Evolutionary conservation across 2,797 vertebrate genomes (phyloP).

Genomic region (Nothura maculosa): DNA sequence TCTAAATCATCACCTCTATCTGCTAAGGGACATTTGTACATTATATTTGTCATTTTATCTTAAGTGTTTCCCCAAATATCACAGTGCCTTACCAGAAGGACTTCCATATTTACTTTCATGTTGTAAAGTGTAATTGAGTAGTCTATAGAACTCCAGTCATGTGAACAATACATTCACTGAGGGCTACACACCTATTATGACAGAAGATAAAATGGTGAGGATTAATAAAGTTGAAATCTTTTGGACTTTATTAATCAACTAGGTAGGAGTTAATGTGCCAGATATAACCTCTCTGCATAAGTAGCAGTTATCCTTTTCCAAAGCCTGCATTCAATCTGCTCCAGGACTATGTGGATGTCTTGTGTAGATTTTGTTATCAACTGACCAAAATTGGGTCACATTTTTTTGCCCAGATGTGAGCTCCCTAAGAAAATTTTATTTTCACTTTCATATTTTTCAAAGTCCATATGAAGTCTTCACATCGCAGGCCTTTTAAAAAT

Average conservation of each 20-base stretch:
- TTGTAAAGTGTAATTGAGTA: neutral
- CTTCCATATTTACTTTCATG: too few species aligned
- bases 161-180: neutral
- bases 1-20: neutral
- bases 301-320: neutral
- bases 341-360: fast-evolving
- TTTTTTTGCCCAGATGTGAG: neutral
- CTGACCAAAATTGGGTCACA: neutral
- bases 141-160: neutral
- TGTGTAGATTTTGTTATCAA: neutral
- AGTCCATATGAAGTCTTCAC: neutral
- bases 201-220: neutral
- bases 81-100: neutral
- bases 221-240: neutral
- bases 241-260: neutral
- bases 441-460: neutral
- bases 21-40: neutral
- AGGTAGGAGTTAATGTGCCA: neutral
- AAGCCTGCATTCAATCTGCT: neutral
- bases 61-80: neutral
- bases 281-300: neutral
- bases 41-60: neutral
- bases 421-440: neutral
- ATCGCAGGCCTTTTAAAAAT: neutral
- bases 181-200: neutral